Evolutionary conservation across 2,797 vertebrate genomes (phyloP).

Genomic region (Schizopygopsis pylzovi): DNA sequence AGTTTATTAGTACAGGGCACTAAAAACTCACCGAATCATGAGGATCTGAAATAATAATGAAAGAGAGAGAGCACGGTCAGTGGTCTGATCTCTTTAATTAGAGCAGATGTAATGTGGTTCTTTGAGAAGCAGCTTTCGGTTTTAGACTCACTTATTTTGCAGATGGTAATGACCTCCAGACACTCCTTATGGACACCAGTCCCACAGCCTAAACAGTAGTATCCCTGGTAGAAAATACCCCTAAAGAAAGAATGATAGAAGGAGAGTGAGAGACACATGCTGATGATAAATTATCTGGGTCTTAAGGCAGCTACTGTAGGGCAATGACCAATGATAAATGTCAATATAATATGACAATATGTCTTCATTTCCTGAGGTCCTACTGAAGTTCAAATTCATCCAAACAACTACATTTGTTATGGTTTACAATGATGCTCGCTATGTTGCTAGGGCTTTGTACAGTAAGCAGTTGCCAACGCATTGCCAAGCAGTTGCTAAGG

Average conservation of each 20-base stretch:
- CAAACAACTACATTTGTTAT: not conserved
- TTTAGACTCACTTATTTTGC: slow-evolving; percentile 90
- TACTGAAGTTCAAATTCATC: not conserved
- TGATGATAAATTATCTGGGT: not conserved
- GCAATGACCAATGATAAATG: not conserved
- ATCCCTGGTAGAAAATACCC: slow-evolving; percentile 98
- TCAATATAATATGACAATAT: not conserved
- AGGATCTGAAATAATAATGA: slow-evolving; percentile 75
- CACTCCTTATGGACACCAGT: slow-evolving; percentile 97
- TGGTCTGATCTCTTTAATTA: slow-evolving; percentile 39
- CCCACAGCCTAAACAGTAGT: slow-evolving; percentile 92
- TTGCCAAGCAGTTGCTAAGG: not conserved
- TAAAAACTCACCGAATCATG: slow-evolving; percentile 79
- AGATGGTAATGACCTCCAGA: slow-evolving; percentile 93
- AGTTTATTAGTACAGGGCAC: slow-evolving; percentile 25
- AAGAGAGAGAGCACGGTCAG: slow-evolving; percentile 32
- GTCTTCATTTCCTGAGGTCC: not conserved
- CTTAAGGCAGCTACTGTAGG: not conserved
- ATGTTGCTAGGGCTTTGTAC: not conserved
- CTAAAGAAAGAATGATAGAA: slow-evolving; percentile 68
- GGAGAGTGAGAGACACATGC: not conserved
- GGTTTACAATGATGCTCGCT: not conserved
- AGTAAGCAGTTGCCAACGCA: not conserved
- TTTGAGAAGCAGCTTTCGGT: slow-evolving; percentile 13
- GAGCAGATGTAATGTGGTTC: slow-evolving; percentile 18